Percentiles rank a stretch among this genome's conserved stretches.
These are phyloP conservation scores for Hedychridium roseum DNA, from an alignment of 2,888 invertebrate species.

Conservation along the genomic window DNA sequence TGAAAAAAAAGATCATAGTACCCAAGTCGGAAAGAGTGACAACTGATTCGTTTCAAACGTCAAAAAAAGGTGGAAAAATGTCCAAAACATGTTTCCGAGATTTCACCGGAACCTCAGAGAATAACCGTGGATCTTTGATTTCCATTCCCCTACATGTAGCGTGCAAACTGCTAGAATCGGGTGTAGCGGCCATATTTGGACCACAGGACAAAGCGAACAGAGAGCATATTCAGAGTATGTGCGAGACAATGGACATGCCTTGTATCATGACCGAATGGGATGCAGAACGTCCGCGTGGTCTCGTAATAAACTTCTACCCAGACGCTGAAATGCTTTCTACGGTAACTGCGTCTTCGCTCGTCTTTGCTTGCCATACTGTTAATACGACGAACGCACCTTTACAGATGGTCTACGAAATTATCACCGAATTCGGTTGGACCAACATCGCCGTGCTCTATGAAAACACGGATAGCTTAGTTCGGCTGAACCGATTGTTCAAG, in stretches of 20 bases:
- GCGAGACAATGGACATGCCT: slow-evolving; percentile 82
- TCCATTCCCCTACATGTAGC: slow-evolving; percentile 65
- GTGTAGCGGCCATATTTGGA: slow-evolving; percentile 82
- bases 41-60: slow-evolving; percentile 23
- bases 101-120: no score
- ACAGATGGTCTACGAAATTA: slow-evolving; percentile 73
- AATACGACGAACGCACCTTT: neutral
- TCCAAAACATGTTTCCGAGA: neutral
- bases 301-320: slow-evolving; percentile 79
- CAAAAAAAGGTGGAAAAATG: slow-evolving; percentile 21
- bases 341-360: slow-evolving; percentile 58
- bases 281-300: slow-evolving; percentile 65
- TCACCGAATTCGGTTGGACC: slow-evolving; percentile 79
- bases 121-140: no score
- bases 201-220: slow-evolving; percentile 74
- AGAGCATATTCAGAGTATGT: slow-evolving; percentile 80
- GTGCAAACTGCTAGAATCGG: slow-evolving; percentile 67
- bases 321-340: slow-evolving; percentile 69
- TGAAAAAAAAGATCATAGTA: slow-evolving; percentile 16
- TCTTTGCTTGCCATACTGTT: neutral
- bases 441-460: slow-evolving; percentile 88
- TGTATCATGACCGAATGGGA: slow-evolving; percentile 82
- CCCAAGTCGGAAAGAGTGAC: slow-evolving; percentile 11
- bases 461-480: slow-evolving; percentile 74
- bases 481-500: slow-evolving; percentile 76